Base-by-base conservation (phyloP, 2,888 invertebrate genomes). In the Conchocele bisecta region DNA sequence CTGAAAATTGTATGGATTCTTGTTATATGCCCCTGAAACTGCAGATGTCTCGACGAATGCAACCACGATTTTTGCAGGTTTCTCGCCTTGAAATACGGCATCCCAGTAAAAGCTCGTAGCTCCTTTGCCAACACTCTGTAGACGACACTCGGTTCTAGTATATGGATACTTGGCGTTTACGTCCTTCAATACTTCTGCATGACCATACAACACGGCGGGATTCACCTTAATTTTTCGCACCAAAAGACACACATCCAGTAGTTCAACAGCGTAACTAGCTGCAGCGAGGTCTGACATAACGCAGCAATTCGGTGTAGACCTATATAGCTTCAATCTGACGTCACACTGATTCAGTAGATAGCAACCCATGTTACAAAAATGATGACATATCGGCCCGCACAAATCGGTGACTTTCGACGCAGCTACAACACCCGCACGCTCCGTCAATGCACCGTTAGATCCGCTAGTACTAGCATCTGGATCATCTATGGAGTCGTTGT, bases 141-240 rank as follows among this genome's bases (percentile, higher is more conserved):
- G 20, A 2, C 51, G 7, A n/a, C 51, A 51, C 35, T 51, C 51
- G 11, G 31, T 33, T 13, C 33, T 3, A 2, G 51, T 51, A 17
- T 33, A 51, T 2, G 51, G 51, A 31, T 51, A 51, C 15, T 51
- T 51, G 13, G 51, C 51, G 26, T 51, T 51, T 2, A 22, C 35
- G 2, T 31, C 6, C 17, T 60, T 22, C 15, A 72, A 37, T 11
- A 63, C 41, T 44, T 72, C 57, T 6, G 66, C 57, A 15, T 67
- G 70, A 17, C 60, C 75, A 26, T 61, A 67, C 13, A 71, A 67
- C 22, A 75, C 63, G 2, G 61, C 75, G 1, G 71, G 64, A 29
- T 71, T 67, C 2, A 70, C 64, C 26, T 63, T 58, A 17, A 72
- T 20, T 61, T 66, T 65, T 24, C 59, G 31, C 11, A 22, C 51